Conservation (phyloP, 2,888 invertebrate genomes). For the Bellardia bayeri region DNA sequence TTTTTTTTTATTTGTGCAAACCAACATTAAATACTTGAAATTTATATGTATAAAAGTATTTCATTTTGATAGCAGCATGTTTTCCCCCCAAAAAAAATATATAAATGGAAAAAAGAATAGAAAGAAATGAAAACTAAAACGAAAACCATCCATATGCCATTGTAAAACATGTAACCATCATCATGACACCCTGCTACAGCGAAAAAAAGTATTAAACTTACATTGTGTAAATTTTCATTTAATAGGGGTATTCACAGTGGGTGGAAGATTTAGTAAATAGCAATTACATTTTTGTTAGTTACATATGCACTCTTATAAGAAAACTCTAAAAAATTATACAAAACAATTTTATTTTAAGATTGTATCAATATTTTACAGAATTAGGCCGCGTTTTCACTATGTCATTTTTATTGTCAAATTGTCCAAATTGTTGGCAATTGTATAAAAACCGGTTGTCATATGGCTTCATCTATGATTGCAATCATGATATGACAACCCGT, state of each 20-base stretch:
- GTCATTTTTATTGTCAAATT: too few species aligned
- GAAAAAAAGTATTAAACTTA: neutral
- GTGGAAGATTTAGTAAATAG: neutral
- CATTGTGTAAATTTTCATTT: neutral
- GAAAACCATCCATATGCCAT: conserved; percentile 57
- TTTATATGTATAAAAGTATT: conserved; percentile 50
- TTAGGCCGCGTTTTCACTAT: too few species aligned
- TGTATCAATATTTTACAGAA: too few species aligned
- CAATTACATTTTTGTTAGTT: too few species aligned
- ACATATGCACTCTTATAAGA: too few species aligned
- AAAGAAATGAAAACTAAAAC: neutral
- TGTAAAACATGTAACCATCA: conserved; percentile 66
- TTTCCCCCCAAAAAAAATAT: neutral
- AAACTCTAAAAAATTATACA: too few species aligned
- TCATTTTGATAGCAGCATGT: conserved; percentile 26
- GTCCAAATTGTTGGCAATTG: too few species aligned
- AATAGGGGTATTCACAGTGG: conserved; percentile 3
- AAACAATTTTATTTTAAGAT: too few species aligned
- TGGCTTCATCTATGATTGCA: too few species aligned
- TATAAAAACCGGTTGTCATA: too few species aligned
- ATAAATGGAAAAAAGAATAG: neutral
- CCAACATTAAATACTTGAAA: conserved; percentile 63
- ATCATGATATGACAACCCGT: too few species aligned
- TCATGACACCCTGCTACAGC: conserved; percentile 52
- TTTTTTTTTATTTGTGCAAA: conserved; percentile 20